Percentiles rank a stretch among this genome's conserved stretches.
These are phyloP conservation scores for Peromyscus eremicus DNA, from an alignment of 2,797 vertebrate genomes.

Conservation along the genomic window DNA sequence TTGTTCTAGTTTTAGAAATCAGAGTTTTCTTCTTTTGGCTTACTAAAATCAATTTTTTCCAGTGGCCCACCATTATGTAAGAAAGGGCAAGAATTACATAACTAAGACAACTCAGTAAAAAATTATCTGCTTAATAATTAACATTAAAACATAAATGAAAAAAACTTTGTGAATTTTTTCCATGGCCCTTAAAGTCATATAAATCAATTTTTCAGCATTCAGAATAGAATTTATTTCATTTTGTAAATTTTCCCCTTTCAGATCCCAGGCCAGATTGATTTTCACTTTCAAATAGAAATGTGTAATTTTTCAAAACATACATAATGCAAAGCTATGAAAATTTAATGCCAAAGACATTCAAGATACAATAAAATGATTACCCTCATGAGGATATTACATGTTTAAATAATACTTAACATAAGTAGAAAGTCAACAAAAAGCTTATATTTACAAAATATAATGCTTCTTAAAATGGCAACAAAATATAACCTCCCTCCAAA, in stretches of 20 bases:
- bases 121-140: neutral
- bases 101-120: neutral
- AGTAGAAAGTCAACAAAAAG: neutral
- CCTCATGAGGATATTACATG: neutral
- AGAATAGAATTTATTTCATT: conserved; percentile 17
- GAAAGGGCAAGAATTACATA: neutral
- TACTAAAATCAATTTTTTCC: neutral
- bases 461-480: conserved; percentile 34
- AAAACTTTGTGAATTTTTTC: conserved; percentile 27
- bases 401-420: neutral
- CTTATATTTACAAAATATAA: neutral
- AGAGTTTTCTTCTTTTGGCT: neutral
- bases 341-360: neutral
- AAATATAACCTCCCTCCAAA: neutral
- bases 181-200: neutral
- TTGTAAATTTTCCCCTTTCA: conserved; percentile 32
- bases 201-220: conserved; percentile 44
- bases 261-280: neutral
- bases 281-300: conserved; percentile 9
- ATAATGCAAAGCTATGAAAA: neutral
- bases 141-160: conserved; percentile 15
- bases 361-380: conserved; percentile 5
- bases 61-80: neutral
- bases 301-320: neutral
- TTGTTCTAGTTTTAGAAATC: conserved; percentile 20